phyloP scores from a whole-genome alignment of 1,140 invertebrate genomes.

The Papilio machaon region DNA sequence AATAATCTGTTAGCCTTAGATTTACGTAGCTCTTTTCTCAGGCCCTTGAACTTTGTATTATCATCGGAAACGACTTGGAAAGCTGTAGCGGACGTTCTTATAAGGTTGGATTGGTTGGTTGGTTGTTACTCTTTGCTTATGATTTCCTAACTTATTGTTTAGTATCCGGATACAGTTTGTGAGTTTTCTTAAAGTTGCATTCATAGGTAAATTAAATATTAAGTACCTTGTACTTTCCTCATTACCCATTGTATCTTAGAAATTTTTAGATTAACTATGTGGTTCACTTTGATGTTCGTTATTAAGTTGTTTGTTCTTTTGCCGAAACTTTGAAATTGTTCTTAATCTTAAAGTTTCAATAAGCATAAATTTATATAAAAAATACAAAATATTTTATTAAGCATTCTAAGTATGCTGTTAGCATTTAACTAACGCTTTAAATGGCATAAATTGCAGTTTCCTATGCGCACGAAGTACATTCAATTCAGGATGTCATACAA shows the following conservation, averaged over 20 bases:
- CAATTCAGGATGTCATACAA: conserved; percentile 31
- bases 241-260: not conserved
- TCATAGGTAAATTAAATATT: not conserved
- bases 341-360: not conserved
- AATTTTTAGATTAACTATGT: not conserved
- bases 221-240: not conserved
- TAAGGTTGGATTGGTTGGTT: conserved; percentile 19
- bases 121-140: conserved; percentile 1
- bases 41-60: conserved; percentile 7
- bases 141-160: conserved; percentile 35
- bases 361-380: not conserved
- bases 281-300: not conserved
- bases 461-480: conserved; percentile 27
- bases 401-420: not conserved
- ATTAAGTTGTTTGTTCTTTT: too few species aligned
- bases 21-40: not conserved
- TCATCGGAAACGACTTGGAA: conserved; percentile 28
- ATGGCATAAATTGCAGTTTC: conserved; percentile 12
- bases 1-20: conserved; percentile 9
- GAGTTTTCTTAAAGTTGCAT: not conserved
- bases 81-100: conserved; percentile 17
- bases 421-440: not conserved
- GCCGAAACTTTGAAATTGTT: not conserved
- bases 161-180: not conserved
- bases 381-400: not conserved